These are phyloP conservation scores for Bufo bufo DNA, from an alignment of 2,113 vertebrate genomes.

Conservation along the genomic window DNA sequence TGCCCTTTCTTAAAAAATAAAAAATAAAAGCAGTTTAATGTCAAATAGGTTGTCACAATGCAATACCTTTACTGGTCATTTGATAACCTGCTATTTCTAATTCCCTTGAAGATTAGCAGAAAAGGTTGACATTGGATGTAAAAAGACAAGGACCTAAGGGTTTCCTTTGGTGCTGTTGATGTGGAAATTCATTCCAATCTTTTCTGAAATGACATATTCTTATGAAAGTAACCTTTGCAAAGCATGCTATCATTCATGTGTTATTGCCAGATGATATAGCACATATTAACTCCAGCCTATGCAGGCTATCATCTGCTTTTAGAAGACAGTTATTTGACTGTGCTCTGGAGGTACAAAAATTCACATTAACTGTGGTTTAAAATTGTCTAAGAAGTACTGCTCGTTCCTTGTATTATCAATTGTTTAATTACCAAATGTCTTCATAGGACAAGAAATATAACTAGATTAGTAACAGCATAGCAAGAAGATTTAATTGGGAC, in stretches of 20 bases:
- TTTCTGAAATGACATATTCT: conserved; percentile 52
- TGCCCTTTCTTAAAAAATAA: too few relatives aligned
- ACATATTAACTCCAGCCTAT: conserved; percentile 37
- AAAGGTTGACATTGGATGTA: conserved; percentile 53
- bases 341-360: conserved; percentile 8
- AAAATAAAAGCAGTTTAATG: conserved; percentile 18
- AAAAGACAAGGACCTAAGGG: conserved; percentile 54
- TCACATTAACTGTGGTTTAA: neutral
- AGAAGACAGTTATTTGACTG: conserved; percentile 34
- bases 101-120: conserved; percentile 44
- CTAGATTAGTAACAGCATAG: neutral
- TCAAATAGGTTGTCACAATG: conserved; percentile 19
- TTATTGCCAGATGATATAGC: conserved; percentile 47
- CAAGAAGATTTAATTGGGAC: neutral
- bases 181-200: conserved; percentile 47
- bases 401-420: neutral
- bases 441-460: neutral
- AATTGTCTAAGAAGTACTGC: neutral
- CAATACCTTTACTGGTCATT: conserved; percentile 41
- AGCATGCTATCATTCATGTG: conserved; percentile 52
- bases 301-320: conserved; percentile 10
- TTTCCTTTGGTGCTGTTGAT: conserved; percentile 36
- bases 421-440: neutral
- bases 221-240: conserved; percentile 56
- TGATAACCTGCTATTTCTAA: conserved; percentile 46